These are phyloP conservation scores for Ictidomys tridecemlineatus DNA, from an alignment of 2,113 vertebrate genomes.

Conservation along the genomic window DNA sequence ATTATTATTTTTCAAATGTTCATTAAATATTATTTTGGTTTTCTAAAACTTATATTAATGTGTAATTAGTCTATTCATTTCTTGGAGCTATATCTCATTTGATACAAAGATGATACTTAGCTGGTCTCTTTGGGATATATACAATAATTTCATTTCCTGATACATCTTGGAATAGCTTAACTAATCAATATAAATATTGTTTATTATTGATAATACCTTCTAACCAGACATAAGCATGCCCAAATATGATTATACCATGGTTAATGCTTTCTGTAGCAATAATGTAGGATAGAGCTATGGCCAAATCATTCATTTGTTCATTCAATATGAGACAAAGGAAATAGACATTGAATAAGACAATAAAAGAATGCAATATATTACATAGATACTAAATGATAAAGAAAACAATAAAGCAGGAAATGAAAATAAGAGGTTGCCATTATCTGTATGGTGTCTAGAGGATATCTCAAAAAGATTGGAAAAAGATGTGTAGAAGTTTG, in stretches of 20 bases:
- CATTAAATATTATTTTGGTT: neutral
- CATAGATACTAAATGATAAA: neutral
- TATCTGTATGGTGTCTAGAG: neutral
- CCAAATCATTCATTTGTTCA: neutral
- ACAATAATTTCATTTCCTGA: neutral
- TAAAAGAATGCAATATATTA: neutral
- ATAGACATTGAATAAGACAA: neutral
- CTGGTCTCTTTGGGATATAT: neutral
- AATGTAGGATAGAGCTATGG: neutral
- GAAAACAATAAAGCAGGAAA: neutral
- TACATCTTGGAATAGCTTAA: neutral
- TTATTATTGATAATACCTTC: neutral
- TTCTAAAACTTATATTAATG: neutral
- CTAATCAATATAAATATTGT: neutral
- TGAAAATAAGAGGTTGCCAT: neutral
- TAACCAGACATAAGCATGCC: neutral
- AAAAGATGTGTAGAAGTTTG: rapidly evolving
- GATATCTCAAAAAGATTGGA: neutral
- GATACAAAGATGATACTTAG: neutral
- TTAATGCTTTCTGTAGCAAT: neutral
- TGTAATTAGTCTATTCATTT: neutral
- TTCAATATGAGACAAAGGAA: neutral
- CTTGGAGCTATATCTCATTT: neutral
- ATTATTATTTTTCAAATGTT: neutral
- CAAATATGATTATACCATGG: neutral